Conservation (phyloP, 1,140 invertebrate genomes). For the Atta colombica region DNA sequence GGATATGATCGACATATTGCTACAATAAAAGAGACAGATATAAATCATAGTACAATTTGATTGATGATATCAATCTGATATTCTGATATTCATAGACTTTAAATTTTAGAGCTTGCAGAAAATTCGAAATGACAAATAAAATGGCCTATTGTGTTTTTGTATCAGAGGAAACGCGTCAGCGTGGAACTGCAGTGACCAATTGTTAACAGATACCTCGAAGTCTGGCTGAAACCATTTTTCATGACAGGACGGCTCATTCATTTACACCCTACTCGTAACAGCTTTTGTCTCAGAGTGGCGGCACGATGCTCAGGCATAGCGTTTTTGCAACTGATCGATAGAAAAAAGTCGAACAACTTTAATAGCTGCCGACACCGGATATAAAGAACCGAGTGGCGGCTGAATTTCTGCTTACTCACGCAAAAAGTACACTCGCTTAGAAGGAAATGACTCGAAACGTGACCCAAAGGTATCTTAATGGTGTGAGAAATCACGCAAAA, state of each 20-base stretch:
- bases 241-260: constrained; percentile 55
- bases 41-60: constrained; percentile 24
- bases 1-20: constrained; percentile 16
- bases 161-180: constrained; percentile 41
- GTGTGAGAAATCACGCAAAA: not conserved
- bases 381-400: constrained; percentile 25
- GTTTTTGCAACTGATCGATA: constrained; percentile 57
- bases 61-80: constrained; percentile 24
- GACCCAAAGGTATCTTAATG: not conserved
- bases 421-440: constrained; percentile 26
- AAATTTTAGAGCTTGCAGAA: constrained; percentile 8
- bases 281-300: constrained; percentile 57
- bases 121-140: constrained; percentile 31
- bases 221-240: constrained; percentile 50
- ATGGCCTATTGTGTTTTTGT: constrained; percentile 21
- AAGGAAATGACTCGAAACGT: constrained; percentile 34
- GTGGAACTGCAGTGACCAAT: constrained; percentile 51
- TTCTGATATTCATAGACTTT: constrained; percentile 23
- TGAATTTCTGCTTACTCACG: constrained; percentile 40
- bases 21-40: constrained; percentile 22
- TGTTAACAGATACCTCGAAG: constrained; percentile 52
- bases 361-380: constrained; percentile 41
- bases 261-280: constrained; percentile 58
- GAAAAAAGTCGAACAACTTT: constrained; percentile 52
- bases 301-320: constrained; percentile 29